Base-by-base conservation (phyloP, 2,113 vertebrate species). In the Talpa occidentalis region DNA sequence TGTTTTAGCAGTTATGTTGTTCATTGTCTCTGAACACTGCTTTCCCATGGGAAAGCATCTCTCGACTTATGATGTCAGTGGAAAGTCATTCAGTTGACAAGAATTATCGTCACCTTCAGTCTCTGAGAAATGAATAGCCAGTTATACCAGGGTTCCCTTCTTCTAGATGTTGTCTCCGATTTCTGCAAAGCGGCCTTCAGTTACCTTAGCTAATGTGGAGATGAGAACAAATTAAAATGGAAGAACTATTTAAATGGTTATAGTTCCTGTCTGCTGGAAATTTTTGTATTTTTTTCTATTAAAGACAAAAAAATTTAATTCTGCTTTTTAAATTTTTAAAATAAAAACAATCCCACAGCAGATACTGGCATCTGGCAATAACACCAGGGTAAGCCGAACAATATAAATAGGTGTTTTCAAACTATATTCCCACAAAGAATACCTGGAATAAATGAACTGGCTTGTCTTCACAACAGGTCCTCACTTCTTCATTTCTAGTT, bases 31-130 rank as follows among this genome's bases (percentile, higher is more conserved):
- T 2, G 42, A 88, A 64, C 60, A 40, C 89, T 70, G 54, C 64
- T 95, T 96, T 97, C 94, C 90, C 95, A 90, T 94, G 96, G 95
- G 96, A 95, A 97, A 95, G 49, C 66, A 84, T 83, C 77, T 92
- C 67, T 37, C 42, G 42, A 66, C 67, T 87, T 85, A 56, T 54
- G 76, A 91, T 84, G 90, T 83, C 93, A 90, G 47, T n/a, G 35
- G 84, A 59, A 95, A 96, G 83, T 60, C 77, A 77, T 69, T 90
- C 67, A 32, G 0, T 81, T 49, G 62, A 82, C n/a, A 74, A 35
- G 76, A 49, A 88, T 49, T 73, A 52, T 60, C 67, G 94, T 92
- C 73, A 62, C 47, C 69, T 72, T 59, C 9, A 11, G 12, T 42
- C n/a, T 67, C 40, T 52, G 44, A 59, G 83, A 95, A 89, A 78